Base-by-base conservation (phyloP, 2,113 vertebrate genomes). In the Calidris pugnax region DNA sequence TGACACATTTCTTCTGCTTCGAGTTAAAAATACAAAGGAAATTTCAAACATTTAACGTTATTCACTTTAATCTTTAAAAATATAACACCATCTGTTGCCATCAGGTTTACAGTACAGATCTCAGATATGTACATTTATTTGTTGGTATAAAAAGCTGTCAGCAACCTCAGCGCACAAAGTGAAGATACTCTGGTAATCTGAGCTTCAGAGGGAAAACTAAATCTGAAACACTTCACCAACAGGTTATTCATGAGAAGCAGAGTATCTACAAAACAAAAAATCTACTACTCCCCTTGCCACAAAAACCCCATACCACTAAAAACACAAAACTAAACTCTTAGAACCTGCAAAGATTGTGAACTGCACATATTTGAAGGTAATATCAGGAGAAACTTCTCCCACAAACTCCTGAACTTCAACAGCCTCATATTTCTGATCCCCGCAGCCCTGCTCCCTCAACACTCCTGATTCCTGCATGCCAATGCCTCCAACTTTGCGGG, bases 11-110 rank as follows among this genome's bases (percentile, higher is more conserved):
- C 69, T 90, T 81, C 84, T 85, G 86, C 84, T 95, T 75, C 30
- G 5, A 92, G 91, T 89, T 93, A 89, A 95, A 97, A 94, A 95
- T 78, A 92, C 69, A 93, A 79, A 89, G 77, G 94, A 89, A 95
- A 89, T 63, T 78, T 95, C 82, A 90, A 93, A 91, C 82, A 63
- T 85, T 90, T 91, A 93, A 93, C 12, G 7, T 82, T 81, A 93
- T 85, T 87, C 89, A 45, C 76, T 94, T 91, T 76, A 78, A 92
- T 92, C 68, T 93, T 95, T 79, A 95, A 90, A 93, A 94, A 95
- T 91, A 23, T 59, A 94, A 89, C 81, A 95, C 91, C 95, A 97
- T 93, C 94, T 97, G 94, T 37, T 80, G 67, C 84, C 22, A 60
- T 80, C 77, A 94, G 87, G 85, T 94, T 97, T 95, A 95, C 72